Base-by-base conservation (phyloP, 2,113 vertebrate genomes). In the Chauna torquata region DNA sequence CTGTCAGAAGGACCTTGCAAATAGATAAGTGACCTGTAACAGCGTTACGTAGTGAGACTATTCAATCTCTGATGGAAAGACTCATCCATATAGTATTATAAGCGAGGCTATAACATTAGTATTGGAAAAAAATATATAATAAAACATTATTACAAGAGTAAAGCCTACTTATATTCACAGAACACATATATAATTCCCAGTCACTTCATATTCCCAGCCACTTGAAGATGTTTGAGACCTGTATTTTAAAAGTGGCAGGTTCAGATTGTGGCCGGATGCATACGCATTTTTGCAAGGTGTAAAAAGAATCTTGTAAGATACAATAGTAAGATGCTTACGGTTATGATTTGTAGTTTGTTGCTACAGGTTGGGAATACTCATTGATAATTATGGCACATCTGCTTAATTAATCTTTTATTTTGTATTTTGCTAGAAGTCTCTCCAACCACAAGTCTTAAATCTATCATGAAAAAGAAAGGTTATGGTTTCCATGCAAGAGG, bases 401-500 rank as follows among this genome's bases (percentile, higher is more conserved):
- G 85, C 93, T 90, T 50, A 94, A 94, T 96, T 98, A 97, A 98
- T 95, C 88, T 98, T 23, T 98, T 85, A 72, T 97, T 96, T 98
- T 98, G 90, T 98, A 92, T 98, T 97, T 98, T 88, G 96, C 94
- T 98, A 99, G 98, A 98, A 94, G 94, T 72, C 85, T 98, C 97
- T 89, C 98, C 98, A 92, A 97, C 96, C 88, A 97, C 98, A 98
- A 99, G 98, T 98, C 99, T 99, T 97, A 99, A 99, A 98, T 99
- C 99, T 95, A 99, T 99, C 97, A 99, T 99, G 99, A 99, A 99
- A 99, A 99, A 99, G 98, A 99, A 99, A 95, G 98, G 98, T 92
- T 98, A 94, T 97, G 98, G 98, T 98, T 98, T 98, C 98, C 99
- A 99, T 96, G 98, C 98, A 88, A 98, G 98, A 97, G 98, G 97